phyloP scores from a whole-genome alignment of 2,113 vertebrate genomes.

The Crotophaga sulcirostris region DNA sequence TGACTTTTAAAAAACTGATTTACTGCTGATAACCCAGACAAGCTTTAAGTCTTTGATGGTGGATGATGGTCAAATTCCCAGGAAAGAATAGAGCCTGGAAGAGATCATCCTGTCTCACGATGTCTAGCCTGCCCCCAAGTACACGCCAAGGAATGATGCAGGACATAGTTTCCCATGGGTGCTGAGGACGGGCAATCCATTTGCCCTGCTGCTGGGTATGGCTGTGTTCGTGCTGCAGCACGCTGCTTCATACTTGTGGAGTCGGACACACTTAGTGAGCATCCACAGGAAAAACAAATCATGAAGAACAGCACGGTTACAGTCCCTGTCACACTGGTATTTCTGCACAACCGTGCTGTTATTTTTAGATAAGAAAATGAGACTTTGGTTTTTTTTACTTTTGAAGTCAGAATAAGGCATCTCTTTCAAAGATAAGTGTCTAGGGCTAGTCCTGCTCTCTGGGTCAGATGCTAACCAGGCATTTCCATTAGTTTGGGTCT shows the following conservation, averaged over 20 bases:
- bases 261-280: background rate
- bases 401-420: constrained; percentile 2
- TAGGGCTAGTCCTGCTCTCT: background rate
- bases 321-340: background rate
- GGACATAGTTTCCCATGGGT: background rate
- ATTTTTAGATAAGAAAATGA: constrained; percentile 29
- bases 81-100: background rate
- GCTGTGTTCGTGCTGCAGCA: rapidly evolving
- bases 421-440: background rate
- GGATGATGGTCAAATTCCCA: background rate
- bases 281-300: background rate
- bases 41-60: background rate
- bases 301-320: background rate
- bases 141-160: rapidly evolving
- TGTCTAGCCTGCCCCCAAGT: background rate
- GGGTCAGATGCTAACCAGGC: constrained; percentile 10
- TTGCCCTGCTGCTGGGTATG: background rate
- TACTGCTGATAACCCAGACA: background rate
- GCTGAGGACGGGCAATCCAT: rapidly evolving
- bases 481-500: background rate
- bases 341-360: background rate
- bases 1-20: background rate
- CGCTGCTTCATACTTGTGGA: background rate
- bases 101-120: background rate
- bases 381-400: background rate